These are phyloP conservation scores for Zhengitettix transpicula DNA, from an alignment of 2,888 invertebrate genomes.

Conservation along the genomic window DNA sequence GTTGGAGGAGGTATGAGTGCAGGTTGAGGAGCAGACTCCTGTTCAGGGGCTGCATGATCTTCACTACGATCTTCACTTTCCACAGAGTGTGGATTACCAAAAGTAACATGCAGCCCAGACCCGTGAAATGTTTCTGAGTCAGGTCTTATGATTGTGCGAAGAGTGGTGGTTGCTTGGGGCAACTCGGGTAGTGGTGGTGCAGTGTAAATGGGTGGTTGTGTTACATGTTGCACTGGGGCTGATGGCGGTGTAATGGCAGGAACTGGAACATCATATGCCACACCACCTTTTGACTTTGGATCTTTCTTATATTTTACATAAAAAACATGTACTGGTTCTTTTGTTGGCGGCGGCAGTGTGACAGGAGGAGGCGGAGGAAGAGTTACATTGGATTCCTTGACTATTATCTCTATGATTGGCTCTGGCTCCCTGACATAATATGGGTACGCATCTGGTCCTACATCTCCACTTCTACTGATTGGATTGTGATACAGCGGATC, in stretches of 20 bases:
- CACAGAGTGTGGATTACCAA: conserved; percentile 37
- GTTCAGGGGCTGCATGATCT: no score
- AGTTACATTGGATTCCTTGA: conserved; percentile 74
- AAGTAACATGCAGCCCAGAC: conserved; percentile 65
- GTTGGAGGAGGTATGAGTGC: conserved; percentile 34
- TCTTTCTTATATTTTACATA: conserved; percentile 84
- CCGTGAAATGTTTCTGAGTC: conserved; percentile 67
- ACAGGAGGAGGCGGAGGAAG: conserved; percentile 41
- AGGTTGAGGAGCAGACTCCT: conserved; percentile 40
- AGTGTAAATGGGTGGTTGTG: conserved; percentile 16
- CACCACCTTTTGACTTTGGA: conserved; percentile 34
- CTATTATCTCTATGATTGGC: conserved; percentile 72
- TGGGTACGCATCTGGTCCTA: background rate
- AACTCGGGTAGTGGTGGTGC: conserved; percentile 29
- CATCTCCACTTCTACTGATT: conserved; percentile 1
- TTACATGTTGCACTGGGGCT: conserved; percentile 25
- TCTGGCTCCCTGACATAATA: conserved; percentile 28
- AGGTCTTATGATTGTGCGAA: conserved; percentile 69
- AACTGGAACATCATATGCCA: conserved; percentile 64
- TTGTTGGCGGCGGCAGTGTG: conserved; percentile 32
- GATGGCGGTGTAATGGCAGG: conserved; percentile 54
- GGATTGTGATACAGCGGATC: conserved; percentile 41
- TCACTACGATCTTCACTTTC: conserved; percentile 15
- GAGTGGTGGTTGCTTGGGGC: conserved; percentile 44
- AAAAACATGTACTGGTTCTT: conserved; percentile 53